Conservation (phyloP, 2,113 vertebrate genomes). For the Microcebus lehilahytsara region DNA sequence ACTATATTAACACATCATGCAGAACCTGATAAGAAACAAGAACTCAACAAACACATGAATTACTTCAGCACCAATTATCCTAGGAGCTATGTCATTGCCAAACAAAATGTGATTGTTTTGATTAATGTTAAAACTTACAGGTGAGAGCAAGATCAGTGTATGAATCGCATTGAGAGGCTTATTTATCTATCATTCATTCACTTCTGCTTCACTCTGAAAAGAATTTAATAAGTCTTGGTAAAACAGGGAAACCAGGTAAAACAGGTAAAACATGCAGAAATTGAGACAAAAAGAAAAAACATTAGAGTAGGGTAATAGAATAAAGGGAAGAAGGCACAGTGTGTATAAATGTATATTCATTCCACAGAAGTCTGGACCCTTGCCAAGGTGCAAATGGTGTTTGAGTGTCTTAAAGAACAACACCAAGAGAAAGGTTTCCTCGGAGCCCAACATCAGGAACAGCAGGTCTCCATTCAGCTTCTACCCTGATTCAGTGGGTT, state of each 20-base stretch:
- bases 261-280: background rate
- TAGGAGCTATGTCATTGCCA: background rate
- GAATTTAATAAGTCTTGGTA: background rate
- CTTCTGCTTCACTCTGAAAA: background rate
- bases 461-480: background rate
- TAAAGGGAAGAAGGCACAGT: background rate
- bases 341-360: background rate
- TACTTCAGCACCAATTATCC: background rate
- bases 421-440: background rate
- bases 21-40: background rate
- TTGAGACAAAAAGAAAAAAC: background rate
- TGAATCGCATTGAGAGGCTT: background rate
- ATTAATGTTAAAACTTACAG: background rate
- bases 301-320: background rate
- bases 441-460: background rate
- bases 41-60: background rate
- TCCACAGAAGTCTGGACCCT: background rate
- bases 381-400: background rate
- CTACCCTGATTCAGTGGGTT: background rate
- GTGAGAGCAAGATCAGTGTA: background rate
- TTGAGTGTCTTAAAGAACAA: background rate
- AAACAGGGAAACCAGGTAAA: background rate
- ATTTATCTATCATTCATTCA: background rate
- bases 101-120: background rate
- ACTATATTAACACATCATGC: background rate